Percentiles rank a stretch among this genome's conserved stretches.
These are phyloP conservation scores for Megaceryle maxima DNA, from an alignment of 2,113 vertebrate species.

Conservation along the genomic window DNA sequence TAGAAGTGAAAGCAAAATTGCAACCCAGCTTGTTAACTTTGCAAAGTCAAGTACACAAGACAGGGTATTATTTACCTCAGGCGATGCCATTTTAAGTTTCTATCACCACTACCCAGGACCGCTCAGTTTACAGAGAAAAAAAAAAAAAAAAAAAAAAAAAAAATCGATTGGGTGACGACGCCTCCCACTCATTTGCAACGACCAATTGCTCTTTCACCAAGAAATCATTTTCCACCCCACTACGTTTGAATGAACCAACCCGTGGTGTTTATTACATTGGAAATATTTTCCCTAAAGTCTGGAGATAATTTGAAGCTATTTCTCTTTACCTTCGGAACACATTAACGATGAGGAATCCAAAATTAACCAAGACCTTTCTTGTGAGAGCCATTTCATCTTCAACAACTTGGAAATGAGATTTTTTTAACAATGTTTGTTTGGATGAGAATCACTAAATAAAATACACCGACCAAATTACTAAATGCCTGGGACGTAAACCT, in stretches of 20 bases:
- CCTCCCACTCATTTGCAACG: neutral
- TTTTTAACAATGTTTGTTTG: neutral
- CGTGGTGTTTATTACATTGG: neutral
- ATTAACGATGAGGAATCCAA: neutral
- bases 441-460: neutral
- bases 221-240: neutral
- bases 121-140: neutral
- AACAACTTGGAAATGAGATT: neutral
- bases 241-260: neutral
- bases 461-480: fast-evolving
- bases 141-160: no score
- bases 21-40: neutral
- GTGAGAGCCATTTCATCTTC: neutral
- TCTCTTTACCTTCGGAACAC: neutral
- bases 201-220: neutral
- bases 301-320: neutral
- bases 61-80: neutral
- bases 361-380: neutral
- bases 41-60: neutral
- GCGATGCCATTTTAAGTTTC: constrained; percentile 3
- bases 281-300: neutral
- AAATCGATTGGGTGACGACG: neutral
- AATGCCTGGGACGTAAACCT: neutral
- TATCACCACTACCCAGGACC: neutral
- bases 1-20: neutral